phyloP scores from a whole-genome alignment of 2,113 vertebrate species.

The Lagopus muta region DNA sequence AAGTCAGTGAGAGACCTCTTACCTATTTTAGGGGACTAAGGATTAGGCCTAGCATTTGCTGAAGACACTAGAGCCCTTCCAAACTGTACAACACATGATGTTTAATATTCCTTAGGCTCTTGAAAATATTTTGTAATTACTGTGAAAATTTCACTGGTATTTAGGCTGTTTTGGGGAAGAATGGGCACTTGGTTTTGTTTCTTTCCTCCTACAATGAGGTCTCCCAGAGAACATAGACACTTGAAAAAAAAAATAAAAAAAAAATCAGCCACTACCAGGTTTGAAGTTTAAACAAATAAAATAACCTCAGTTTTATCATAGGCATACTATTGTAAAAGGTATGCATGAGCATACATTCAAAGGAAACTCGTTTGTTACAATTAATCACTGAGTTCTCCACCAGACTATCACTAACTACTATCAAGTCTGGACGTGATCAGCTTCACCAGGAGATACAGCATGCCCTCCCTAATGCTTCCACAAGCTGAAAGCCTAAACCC shows the following conservation, averaged over 20 bases:
- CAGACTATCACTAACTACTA: constrained; percentile 3
- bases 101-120: background rate
- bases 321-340: background rate
- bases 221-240: background rate
- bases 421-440: background rate
- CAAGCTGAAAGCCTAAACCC: background rate
- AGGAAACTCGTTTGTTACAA: constrained; percentile 52
- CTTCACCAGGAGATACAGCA: background rate
- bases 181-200: background rate
- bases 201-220: background rate
- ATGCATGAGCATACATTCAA: background rate
- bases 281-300: background rate
- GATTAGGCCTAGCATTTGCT: background rate
- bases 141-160: background rate
- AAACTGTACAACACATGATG: background rate
- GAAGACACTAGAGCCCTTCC: background rate
- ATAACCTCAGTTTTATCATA: background rate
- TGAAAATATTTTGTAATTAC: background rate
- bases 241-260: background rate
- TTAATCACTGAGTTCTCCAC: constrained; percentile 19
- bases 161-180: background rate
- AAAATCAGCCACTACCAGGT: background rate
- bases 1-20: background rate
- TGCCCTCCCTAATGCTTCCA: background rate
- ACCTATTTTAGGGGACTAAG: background rate